A percentile compares a stretch with the other conserved stretches of the same genome.
Evolutionary conservation across 2,888 invertebrate genomes (phyloP).

Genomic region (Phragmatobia fuliginosa): DNA sequence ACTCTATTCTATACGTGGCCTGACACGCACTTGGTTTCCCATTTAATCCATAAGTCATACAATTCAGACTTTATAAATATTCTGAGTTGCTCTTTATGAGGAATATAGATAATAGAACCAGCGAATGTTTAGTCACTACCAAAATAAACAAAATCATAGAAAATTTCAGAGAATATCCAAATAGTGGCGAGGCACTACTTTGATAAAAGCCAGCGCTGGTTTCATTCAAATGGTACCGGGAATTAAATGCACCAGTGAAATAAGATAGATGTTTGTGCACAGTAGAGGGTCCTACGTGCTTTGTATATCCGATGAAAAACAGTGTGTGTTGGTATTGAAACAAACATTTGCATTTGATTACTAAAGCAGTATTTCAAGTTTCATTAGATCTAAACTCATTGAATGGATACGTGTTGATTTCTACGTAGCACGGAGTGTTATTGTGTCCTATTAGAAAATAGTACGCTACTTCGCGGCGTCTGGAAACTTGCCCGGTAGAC

Average conservation of each 20-base stretch:
- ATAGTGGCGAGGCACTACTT: conserved; percentile 42
- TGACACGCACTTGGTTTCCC: too few relatives aligned
- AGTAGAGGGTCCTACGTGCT: conserved; percentile 37
- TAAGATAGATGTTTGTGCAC: conserved; percentile 39
- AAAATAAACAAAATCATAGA: not conserved
- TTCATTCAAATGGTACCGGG: conserved; percentile 46
- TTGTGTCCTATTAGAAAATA: not conserved
- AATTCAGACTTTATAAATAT: not conserved
- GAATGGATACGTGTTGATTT: not conserved
- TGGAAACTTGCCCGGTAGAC: not conserved
- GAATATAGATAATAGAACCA: too few relatives aligned
- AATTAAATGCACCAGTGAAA: conserved; percentile 50
- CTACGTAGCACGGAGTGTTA: not conserved
- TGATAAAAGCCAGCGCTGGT: conserved; percentile 32
- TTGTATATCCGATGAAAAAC: conserved; percentile 35
- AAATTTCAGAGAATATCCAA: conserved; percentile 35
- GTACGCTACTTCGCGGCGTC: not conserved
- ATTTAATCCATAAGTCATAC: too few relatives aligned
- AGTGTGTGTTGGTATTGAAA: conserved; percentile 28
- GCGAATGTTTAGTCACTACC: not conserved
- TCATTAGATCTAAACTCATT: not conserved
- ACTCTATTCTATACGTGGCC: too few relatives aligned
- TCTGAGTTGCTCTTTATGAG: not conserved
- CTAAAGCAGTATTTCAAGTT: not conserved
- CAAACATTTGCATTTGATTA: conserved; percentile 5